Conservation (phyloP, 1,140 invertebrate species). For the Heliconius himera region DNA sequence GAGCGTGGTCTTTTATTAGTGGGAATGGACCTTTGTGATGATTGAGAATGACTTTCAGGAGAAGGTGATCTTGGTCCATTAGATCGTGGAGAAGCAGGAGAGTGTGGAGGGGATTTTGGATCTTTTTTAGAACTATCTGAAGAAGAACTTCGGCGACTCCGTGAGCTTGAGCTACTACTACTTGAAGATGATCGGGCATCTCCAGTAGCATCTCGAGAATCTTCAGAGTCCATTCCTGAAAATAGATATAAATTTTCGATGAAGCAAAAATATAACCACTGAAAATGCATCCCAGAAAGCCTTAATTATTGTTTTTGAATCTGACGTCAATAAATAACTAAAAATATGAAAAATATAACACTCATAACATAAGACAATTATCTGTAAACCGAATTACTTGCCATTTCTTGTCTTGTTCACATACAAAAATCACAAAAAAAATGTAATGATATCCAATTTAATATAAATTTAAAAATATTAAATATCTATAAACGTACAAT, state of each 20-base stretch:
- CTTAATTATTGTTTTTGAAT: slow-evolving; percentile 23
- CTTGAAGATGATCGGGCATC: slow-evolving; percentile 74
- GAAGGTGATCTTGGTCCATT: slow-evolving; percentile 61
- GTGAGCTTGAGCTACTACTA: slow-evolving; percentile 78
- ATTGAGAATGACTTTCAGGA: slow-evolving; percentile 58
- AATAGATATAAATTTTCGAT: slow-evolving; percentile 33
- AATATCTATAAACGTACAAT: not conserved
- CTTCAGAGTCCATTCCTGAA: slow-evolving; percentile 81
- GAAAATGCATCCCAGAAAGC: slow-evolving; percentile 29
- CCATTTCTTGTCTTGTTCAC: not conserved
- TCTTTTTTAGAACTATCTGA: slow-evolving; percentile 71
- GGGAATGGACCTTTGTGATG: slow-evolving; percentile 48
- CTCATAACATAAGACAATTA: not conserved
- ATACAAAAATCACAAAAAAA: not conserved
- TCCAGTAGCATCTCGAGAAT: slow-evolving; percentile 74
- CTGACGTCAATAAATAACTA: slow-evolving; percentile 13
- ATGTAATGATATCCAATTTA: slow-evolving; percentile 17
- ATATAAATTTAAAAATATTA: not conserved
- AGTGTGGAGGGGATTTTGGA: slow-evolving; percentile 62
- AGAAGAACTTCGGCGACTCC: slow-evolving; percentile 71
- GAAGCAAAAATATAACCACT: slow-evolving; percentile 16
- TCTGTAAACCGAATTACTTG: not conserved
- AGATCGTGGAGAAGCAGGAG: slow-evolving; percentile 53
- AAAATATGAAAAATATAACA: not conserved
- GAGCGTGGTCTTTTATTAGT: slow-evolving; percentile 52